Conservation (phyloP, 2,888 invertebrate genomes). For the Dioctria rufipes region DNA sequence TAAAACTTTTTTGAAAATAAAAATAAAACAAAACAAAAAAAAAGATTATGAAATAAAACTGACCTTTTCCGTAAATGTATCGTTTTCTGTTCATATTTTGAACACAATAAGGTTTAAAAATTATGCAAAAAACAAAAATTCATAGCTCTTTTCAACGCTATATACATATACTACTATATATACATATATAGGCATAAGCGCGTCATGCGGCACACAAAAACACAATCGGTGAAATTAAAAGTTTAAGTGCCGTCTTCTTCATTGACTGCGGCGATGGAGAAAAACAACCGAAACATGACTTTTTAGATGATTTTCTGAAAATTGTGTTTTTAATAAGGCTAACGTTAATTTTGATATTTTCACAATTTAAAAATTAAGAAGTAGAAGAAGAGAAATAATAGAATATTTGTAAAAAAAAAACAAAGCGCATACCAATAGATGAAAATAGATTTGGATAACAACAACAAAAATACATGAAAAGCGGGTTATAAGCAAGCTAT, state of each 20-base stretch:
- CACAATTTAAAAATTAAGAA: not conserved
- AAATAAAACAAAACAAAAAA: constrained; percentile 14
- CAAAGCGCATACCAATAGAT: constrained; percentile 17
- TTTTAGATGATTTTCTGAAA: constrained; percentile 61
- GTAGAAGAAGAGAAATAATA: too few relatives aligned
- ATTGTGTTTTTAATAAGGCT: constrained; percentile 58
- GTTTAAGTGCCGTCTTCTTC: constrained; percentile 84
- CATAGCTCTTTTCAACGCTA: constrained; percentile 13
- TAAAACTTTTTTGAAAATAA: constrained; percentile 3
- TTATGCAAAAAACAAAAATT: constrained; percentile 46
- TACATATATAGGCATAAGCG: constrained; percentile 14
- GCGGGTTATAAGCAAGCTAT: not conserved
- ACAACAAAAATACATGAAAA: not conserved
- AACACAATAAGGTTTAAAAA: constrained; percentile 48
- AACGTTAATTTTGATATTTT: constrained; percentile 58
- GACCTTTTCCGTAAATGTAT: constrained; percentile 53
- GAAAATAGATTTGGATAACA: constrained; percentile 11
- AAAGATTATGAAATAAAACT: constrained; percentile 50
- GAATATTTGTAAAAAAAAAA: constrained; percentile 44
- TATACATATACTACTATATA: constrained; percentile 8
- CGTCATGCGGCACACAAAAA: constrained; percentile 79
- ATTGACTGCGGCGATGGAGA: constrained; percentile 72
- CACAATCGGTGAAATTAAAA: constrained; percentile 83
- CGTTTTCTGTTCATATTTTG: constrained; percentile 55
- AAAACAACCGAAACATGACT: constrained; percentile 62